Evolutionary conservation across 1,140 invertebrate genomes (phyloP).

Genomic region (Mactra quadrangularis): DNA sequence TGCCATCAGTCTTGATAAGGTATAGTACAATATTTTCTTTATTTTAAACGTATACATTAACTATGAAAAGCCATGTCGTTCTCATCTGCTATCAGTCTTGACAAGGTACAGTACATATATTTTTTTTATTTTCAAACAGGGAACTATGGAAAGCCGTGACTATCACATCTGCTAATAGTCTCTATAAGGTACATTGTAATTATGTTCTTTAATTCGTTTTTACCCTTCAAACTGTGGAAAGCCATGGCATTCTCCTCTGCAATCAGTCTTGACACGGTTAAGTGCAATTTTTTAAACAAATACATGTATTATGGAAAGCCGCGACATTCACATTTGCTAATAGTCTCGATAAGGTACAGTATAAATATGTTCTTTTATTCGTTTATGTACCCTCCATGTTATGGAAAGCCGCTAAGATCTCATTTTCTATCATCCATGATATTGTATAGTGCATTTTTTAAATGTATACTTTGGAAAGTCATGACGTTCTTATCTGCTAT

Average conservation of each 20-base stretch:
- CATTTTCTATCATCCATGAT: neutral
- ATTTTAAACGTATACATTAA: neutral
- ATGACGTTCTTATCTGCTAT: too few relatives aligned
- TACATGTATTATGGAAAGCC: neutral
- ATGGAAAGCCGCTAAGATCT: neutral
- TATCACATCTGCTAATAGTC: neutral
- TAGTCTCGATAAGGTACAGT: neutral
- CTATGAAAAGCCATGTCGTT: conserved; percentile 72
- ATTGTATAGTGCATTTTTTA: neutral
- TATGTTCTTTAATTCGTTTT: too few relatives aligned
- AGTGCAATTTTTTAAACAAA: neutral
- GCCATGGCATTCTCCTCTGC: too few relatives aligned
- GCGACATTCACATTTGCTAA: neutral
- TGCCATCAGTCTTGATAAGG: conserved; percentile 83
- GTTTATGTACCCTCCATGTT: neutral
- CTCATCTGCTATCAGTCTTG: conserved; percentile 83
- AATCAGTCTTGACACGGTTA: neutral
- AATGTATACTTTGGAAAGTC: too few relatives aligned
- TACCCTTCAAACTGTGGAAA: too few relatives aligned
- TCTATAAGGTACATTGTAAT: too few relatives aligned
- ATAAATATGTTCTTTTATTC: neutral
- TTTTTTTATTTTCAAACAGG: neutral
- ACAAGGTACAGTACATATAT: conserved; percentile 62
- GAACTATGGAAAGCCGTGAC: neutral
- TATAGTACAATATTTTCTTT: conserved; percentile 71